A percentile compares a stretch with the other conserved stretches of the same genome.
These are phyloP conservation scores for Luffia ferchaultella DNA, from an alignment of 2,888 invertebrate species.

Conservation along the genomic window DNA sequence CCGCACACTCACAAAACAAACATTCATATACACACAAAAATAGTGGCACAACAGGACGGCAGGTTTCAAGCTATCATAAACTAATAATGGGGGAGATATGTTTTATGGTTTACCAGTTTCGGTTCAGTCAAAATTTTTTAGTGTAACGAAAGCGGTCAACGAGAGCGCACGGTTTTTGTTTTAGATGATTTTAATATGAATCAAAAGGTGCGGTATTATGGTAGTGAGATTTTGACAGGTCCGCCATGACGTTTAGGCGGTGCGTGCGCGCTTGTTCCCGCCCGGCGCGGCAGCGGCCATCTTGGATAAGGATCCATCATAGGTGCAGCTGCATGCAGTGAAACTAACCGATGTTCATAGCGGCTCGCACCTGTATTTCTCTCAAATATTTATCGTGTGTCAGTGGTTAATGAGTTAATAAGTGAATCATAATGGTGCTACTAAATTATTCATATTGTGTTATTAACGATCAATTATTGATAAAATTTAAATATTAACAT, in stretches of 20 bases:
- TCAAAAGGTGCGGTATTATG: not conserved
- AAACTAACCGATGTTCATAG: slow-evolving; percentile 42
- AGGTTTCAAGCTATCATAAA: slow-evolving; percentile 57
- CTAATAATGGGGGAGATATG: slow-evolving; percentile 65
- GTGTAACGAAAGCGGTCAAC: slow-evolving; percentile 37
- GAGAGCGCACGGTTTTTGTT: slow-evolving; percentile 40
- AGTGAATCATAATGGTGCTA: not conserved
- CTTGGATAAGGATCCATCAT: slow-evolving; percentile 60
- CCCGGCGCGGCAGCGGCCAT: slow-evolving; percentile 51
- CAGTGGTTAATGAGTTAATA: not conserved
- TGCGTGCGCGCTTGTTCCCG: slow-evolving; percentile 54
- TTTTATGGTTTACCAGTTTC: slow-evolving; percentile 61
- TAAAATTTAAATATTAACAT: not conserved
- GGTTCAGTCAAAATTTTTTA: slow-evolving; percentile 52
- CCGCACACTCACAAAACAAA: slow-evolving; percentile 60
- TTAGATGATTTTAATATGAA: slow-evolving; percentile 10
- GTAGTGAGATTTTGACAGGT: slow-evolving; percentile 28
- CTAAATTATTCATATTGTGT: not conserved
- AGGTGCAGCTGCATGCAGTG: slow-evolving; percentile 58
- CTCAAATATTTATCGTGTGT: not conserved
- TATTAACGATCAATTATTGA: not conserved
- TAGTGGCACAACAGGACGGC: slow-evolving; percentile 54
- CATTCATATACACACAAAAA: slow-evolving; percentile 48
- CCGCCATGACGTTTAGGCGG: slow-evolving; percentile 35
- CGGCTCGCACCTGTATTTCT: slow-evolving; percentile 13